phyloP scores from a whole-genome alignment of 2,113 vertebrate species.

The Polyodon spathula region DNA sequence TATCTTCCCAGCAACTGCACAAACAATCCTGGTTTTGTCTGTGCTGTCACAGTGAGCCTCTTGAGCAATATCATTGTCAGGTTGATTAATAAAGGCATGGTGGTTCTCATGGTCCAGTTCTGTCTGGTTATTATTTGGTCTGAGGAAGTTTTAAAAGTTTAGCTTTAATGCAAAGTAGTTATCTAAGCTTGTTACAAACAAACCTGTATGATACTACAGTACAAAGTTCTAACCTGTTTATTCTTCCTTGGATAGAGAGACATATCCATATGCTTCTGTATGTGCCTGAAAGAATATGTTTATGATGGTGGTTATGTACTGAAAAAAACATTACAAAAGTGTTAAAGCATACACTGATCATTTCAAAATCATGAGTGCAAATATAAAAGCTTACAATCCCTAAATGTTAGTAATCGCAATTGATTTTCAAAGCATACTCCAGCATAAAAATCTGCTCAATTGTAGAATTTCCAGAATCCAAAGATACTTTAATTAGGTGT shows the following conservation, averaged over 20 bases:
- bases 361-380: too few relatives aligned
- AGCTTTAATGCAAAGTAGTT: not conserved
- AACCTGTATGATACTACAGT: too few relatives aligned
- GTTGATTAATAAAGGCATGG: not conserved
- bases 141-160: not conserved
- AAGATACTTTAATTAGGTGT: constrained; percentile 17
- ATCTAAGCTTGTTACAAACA: not conserved
- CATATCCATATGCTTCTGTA: not conserved
- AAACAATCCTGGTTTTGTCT: not conserved
- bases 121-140: not conserved
- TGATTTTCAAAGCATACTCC: too few relatives aligned
- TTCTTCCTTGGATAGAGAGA: too few relatives aligned
- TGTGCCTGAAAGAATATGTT: not conserved
- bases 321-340: too few relatives aligned
- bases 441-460: too few relatives aligned
- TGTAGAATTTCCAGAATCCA: too few relatives aligned
- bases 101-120: not conserved
- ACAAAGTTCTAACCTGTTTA: too few relatives aligned
- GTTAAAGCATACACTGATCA: too few relatives aligned
- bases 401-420: too few relatives aligned
- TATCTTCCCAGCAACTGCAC: not conserved
- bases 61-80: not conserved
- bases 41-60: not conserved
- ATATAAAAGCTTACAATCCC: too few relatives aligned
- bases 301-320: not conserved